Percentiles rank a stretch among this genome's conserved stretches.
phyloP scores from a whole-genome alignment of 2,113 vertebrate genomes.

The Leiothrix lutea region DNA sequence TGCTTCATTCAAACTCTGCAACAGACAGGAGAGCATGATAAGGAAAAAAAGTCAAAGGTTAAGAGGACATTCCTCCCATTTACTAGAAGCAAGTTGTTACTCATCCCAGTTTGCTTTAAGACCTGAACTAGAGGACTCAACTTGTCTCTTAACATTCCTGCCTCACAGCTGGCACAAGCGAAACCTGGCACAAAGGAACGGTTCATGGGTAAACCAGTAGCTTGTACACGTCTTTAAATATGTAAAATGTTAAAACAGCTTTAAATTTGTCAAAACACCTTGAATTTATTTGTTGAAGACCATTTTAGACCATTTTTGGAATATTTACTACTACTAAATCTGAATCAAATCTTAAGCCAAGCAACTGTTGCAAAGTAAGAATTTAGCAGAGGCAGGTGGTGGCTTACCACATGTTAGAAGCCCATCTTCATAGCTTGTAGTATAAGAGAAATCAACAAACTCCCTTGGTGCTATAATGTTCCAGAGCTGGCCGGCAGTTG shows the following conservation, averaged over 20 bases:
- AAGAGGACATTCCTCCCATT: background rate
- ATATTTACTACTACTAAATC: background rate
- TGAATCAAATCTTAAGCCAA: background rate
- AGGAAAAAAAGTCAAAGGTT: background rate
- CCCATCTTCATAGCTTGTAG: conserved; percentile 78
- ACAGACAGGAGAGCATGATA: background rate
- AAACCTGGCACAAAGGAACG: background rate
- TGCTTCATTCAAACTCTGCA: background rate
- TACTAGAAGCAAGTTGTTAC: background rate
- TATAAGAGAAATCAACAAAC: conserved; percentile 88
- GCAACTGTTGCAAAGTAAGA: background rate
- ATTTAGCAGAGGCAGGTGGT: background rate
- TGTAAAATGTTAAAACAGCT: background rate
- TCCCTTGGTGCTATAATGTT: conserved; percentile 85
- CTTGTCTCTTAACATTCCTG: background rate
- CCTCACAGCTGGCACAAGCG: rapidly evolving
- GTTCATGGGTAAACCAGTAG: background rate
- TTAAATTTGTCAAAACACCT: background rate
- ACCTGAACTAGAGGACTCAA: background rate
- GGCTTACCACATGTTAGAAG: conserved; percentile 84
- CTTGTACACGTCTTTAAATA: background rate
- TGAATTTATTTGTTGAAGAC: background rate
- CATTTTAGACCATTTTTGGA: background rate
- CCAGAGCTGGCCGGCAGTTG: conserved; percentile 84
- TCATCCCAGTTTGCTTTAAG: background rate